Conservation (phyloP, 2,888 invertebrate species). For the Cephalotes varians region DNA sequence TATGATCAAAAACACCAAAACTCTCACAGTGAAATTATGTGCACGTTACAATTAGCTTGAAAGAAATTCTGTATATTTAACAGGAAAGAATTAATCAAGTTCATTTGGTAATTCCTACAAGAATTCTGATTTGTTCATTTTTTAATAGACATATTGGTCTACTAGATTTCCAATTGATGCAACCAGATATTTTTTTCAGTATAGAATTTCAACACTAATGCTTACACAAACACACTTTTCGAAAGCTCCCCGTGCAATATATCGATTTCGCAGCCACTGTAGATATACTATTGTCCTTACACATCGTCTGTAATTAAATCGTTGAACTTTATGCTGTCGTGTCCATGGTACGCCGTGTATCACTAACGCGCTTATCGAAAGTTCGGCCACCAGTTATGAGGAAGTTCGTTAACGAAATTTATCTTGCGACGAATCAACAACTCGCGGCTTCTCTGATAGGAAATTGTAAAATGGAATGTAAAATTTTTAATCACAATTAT, state of each 20-base stretch:
- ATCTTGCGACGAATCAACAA: slow-evolving; percentile 27
- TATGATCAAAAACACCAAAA: too few relatives aligned
- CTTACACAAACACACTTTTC: not conserved
- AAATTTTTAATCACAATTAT: not conserved
- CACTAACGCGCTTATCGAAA: slow-evolving; percentile 52
- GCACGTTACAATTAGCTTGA: too few relatives aligned
- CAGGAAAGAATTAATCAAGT: too few relatives aligned
- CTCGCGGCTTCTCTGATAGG: not conserved
- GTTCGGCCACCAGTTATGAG: slow-evolving; percentile 41
- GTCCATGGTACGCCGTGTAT: slow-evolving; percentile 43
- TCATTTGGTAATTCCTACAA: too few relatives aligned
- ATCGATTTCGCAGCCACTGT: slow-evolving; percentile 1
- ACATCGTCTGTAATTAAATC: slow-evolving; percentile 65
- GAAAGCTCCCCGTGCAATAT: not conserved
- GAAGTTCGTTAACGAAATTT: slow-evolving; percentile 52
- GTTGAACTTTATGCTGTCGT: slow-evolving; percentile 64
- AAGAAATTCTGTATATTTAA: too few relatives aligned
- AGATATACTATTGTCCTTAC: not conserved
- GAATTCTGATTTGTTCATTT: too few relatives aligned
- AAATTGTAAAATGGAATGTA: not conserved
- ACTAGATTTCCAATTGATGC: too few relatives aligned
- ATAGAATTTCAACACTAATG: not conserved
- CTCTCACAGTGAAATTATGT: too few relatives aligned
- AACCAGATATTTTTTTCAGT: too few relatives aligned
- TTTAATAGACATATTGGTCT: too few relatives aligned